Evolutionary conservation across 2,888 invertebrate species (phyloP).

Genomic region (Chaitophorus viminalis): DNA sequence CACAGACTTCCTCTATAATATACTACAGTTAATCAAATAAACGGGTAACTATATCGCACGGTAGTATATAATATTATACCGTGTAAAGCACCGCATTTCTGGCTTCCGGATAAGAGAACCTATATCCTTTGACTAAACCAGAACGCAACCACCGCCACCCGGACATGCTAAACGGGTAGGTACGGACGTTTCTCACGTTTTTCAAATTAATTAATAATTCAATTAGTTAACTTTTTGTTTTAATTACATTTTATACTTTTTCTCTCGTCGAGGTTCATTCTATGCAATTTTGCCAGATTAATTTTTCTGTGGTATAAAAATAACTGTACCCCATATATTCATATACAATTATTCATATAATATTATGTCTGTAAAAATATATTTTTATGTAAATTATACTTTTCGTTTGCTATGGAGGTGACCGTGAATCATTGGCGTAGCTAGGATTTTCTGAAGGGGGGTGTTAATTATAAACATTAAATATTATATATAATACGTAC

Average conservation of each 20-base stretch:
- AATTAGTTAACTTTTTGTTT: constrained; percentile 55
- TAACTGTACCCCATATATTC: neutral
- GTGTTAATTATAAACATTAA: too few relatives aligned
- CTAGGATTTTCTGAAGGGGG: too few relatives aligned
- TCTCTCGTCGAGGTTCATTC: neutral
- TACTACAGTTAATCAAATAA: constrained; percentile 25
- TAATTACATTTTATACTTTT: constrained; percentile 35
- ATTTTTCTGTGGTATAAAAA: neutral
- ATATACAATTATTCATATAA: too few relatives aligned
- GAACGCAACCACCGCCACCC: neutral
- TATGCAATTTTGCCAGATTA: neutral
- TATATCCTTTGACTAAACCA: neutral
- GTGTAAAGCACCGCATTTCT: constrained; percentile 28
- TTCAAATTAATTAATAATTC: constrained; percentile 53
- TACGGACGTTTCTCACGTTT: constrained; percentile 19
- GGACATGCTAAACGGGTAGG: constrained; percentile 9
- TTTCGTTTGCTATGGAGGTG: neutral
- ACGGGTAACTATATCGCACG: neutral
- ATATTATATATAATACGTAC: too few relatives aligned
- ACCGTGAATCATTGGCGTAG: too few relatives aligned
- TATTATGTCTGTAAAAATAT: neutral
- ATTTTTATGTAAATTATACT: neutral
- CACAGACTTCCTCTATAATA: neutral
- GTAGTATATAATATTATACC: neutral
- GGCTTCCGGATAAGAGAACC: neutral